phyloP scores from a whole-genome alignment of 2,797 vertebrate species.

The Muscicapa striata region DNA sequence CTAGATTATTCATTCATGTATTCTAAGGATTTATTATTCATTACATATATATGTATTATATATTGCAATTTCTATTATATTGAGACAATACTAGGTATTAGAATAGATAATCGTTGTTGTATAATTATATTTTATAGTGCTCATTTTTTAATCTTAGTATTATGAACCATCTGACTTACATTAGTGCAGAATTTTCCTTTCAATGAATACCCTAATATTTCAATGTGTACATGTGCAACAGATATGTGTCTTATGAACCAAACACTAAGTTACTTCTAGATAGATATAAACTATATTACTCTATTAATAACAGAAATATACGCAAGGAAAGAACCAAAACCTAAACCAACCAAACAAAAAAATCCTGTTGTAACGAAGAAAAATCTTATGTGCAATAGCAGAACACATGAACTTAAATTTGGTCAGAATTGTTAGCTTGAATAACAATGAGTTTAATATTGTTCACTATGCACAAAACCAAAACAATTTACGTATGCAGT shows the following conservation, averaged over 20 bases:
- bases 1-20: not conserved
- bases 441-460: not conserved
- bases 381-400: not conserved
- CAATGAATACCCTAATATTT: not conserved
- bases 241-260: not conserved
- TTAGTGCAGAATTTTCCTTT: not conserved
- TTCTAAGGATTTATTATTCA: not conserved
- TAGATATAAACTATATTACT: not conserved
- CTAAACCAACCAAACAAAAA: not conserved
- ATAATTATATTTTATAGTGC: not conserved
- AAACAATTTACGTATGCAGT: not conserved
- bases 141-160: not conserved
- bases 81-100: not conserved
- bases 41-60: not conserved
- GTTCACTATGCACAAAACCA: not conserved
- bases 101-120: not conserved
- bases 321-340: not conserved
- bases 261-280: not conserved
- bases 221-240: not conserved
- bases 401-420: not conserved
- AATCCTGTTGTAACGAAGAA: not conserved
- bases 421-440: not conserved
- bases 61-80: not conserved
- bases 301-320: not conserved
- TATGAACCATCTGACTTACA: not conserved